phyloP scores from a whole-genome alignment of 2,888 invertebrate genomes.

The Eustalomyia histrio region DNA sequence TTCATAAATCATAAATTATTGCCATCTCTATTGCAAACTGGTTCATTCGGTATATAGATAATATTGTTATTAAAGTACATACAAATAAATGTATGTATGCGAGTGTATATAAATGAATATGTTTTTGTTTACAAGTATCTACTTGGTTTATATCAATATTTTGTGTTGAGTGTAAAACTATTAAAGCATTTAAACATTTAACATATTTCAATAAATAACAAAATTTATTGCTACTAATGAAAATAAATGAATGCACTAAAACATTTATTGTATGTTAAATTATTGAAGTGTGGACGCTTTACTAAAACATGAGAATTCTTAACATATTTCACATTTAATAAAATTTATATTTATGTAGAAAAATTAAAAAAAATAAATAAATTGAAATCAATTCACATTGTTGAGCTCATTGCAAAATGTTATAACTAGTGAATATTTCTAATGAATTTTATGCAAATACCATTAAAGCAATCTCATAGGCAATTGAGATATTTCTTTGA shows the following conservation, averaged over 20 bases:
- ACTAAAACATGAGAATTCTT: neutral
- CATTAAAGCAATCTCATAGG: neutral
- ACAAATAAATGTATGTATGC: too few relatives aligned
- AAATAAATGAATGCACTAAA: too few relatives aligned
- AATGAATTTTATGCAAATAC: neutral
- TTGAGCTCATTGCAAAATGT: neutral
- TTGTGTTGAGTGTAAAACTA: neutral
- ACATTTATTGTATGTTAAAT: neutral
- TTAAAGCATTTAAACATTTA: neutral
- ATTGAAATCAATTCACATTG: neutral
- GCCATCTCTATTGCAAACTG: conserved; percentile 9
- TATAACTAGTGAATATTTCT: neutral
- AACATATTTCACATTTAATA: neutral
- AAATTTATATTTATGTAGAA: too few relatives aligned
- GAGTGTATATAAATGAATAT: too few relatives aligned
- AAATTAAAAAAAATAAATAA: neutral
- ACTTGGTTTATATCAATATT: too few relatives aligned
- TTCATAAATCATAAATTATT: conserved; percentile 46
- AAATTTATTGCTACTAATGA: neutral
- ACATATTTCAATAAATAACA: neutral
- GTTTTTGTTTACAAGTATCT: too few relatives aligned
- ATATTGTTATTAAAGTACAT: too few relatives aligned
- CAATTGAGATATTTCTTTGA: conserved; percentile 29
- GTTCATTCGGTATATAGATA: too few relatives aligned
- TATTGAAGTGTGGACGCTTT: neutral